Base-by-base conservation (phyloP, 2,797 vertebrate genomes). In the Glossophaga mutica region DNA sequence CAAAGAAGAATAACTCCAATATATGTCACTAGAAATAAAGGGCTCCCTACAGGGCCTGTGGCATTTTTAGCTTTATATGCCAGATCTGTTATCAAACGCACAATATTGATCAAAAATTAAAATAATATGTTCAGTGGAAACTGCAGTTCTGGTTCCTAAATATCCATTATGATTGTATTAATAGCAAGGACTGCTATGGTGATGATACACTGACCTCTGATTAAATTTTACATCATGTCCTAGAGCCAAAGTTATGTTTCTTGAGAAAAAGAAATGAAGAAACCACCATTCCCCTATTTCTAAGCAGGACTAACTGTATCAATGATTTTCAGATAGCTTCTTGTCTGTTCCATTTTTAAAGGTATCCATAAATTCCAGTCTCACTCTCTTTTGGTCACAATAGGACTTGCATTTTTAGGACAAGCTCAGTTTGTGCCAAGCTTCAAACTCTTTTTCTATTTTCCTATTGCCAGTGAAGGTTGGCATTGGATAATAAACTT, bases 1-100 rank as follows among this genome's bases (percentile, higher is more conserved):
- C 90, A 95, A 94, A 97, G 91, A 97, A 96, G 91, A 97, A 97
- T 92, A 96, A 96, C 93, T 95, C 76, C 68, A 97, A 93, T 94
- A 91, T 94, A 73, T 96, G 88, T 77, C 85, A 71, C 87, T 95
- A 82, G 91, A 97, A 94, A 94, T 93, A 76, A 96, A 57, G 62
- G 62, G n/a, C 3, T 52, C 94, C 96, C 93, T 94, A 81, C 52
- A 97, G 84, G 67, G 87, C 5, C 37, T n/a, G 8, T 93, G 82
- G 7, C 86, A 55, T 95, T 96, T 89, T 86, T 73, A 55, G 0
- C 44, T 95, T 37, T 71, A 85, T 65, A 95, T 90, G 42, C 16
- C 55, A 73, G 77, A 12, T 67, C 52, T 90, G 37, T 42, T 1
- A 0, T 77, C 93, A 97, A 98, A 97, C 18, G 46, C n/a, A 96